Evolutionary conservation across 2,113 vertebrate species (phyloP).

Genomic region (Dasyprocta punctata): DNA sequence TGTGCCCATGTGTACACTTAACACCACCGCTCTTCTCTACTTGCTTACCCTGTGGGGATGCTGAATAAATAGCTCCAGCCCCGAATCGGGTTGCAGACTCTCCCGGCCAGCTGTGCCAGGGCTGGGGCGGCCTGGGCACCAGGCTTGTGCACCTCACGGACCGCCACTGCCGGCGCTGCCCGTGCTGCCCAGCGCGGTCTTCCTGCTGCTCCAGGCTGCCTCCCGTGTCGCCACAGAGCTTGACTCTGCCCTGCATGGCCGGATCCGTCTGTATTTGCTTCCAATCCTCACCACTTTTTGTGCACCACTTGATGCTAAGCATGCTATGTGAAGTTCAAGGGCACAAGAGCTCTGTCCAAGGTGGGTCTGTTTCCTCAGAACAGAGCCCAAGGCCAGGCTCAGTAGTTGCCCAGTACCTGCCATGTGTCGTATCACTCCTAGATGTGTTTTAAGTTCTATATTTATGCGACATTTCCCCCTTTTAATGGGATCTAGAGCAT

Average conservation of each 20-base stretch:
- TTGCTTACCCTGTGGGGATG: not conserved
- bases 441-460: not conserved
- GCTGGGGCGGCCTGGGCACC: not conserved
- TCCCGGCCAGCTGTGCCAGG: not conserved
- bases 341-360: not conserved
- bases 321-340: not conserved
- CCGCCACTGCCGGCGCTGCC: not conserved
- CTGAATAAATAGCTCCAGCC: not conserved
- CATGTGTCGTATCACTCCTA: not conserved
- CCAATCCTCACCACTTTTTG: not conserved
- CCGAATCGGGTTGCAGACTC: not conserved
- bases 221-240: not conserved
- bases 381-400: not conserved
- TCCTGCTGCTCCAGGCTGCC: not conserved
- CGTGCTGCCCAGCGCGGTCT: not conserved
- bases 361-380: not conserved
- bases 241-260: not conserved
- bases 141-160: not conserved
- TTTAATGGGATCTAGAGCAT: slow-evolving; percentile 26
- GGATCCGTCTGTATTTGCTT: not conserved
- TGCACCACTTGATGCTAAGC: not conserved
- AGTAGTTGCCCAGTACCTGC: not conserved
- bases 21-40: slow-evolving; percentile 7
- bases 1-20: not conserved
- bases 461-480: not conserved